Evolutionary conservation across 1,140 invertebrate genomes (phyloP), one percentile per base, ranked within the genome.

Genomic region (Carcinoscorpius rotundicauda): DNA sequence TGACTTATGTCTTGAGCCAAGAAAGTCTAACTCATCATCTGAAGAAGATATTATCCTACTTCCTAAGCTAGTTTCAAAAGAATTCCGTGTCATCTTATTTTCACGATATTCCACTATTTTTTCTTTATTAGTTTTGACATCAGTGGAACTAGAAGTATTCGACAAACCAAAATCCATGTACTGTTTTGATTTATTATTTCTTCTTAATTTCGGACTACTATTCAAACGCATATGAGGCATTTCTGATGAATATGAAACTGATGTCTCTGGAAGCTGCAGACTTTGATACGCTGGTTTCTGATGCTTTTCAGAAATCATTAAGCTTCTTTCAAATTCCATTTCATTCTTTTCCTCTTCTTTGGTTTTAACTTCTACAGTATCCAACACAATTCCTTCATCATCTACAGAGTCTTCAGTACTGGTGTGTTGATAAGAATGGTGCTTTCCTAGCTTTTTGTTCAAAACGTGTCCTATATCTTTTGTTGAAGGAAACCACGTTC

Each of bases 361-460:
- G 60, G 83, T 82, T 77, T 83, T 84, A 5, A 64, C 59, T 11
- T 67, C 66, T 48, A 64, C 64, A 49, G 62, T 52, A 51, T 71
- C 71, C 70, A 84, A 84, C 3, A 83, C 83, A 52, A 85, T 85
- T 3, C 84, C 85, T 77, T 86, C 85, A 58, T 71, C 70, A 69
- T 86, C 84, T 69, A 86, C 85, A 0, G 84, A 86, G 73, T 86
- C 85, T 55, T 85, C 68, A 58, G 84, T 74, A 8, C 82, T 68
- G 10, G 68, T 72, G 48, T 63, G 60, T 51, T 65, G 64, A 50
- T 69, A 64, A 55, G 6, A 8, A n/a, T n/a, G 6, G 6, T 55
- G 6, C 53, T n/a, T 55, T 55, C 53, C 6, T n/a, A 55, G n/a
- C 29, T 29, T 29, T 29, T 29, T 29, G 29, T 29, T 29, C 29